A percentile compares a stretch with the other conserved stretches of the same genome.
Evolutionary conservation across 2,888 invertebrate species (phyloP).

Genomic region (Lasioglossum oenotherae): DNA sequence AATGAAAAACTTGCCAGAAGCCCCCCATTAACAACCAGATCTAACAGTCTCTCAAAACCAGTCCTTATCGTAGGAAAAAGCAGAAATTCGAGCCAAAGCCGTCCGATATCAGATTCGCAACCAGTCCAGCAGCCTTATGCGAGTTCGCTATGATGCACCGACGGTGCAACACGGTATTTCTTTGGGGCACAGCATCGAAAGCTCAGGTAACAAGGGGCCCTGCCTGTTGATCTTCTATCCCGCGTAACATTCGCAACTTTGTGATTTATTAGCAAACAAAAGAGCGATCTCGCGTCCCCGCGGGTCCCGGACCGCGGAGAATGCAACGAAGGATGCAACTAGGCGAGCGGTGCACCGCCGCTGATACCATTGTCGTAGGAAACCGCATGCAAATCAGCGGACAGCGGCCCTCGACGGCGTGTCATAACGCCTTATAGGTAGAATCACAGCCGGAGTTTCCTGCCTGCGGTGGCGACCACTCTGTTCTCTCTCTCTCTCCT

Average conservation of each 20-base stretch:
- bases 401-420: slow-evolving; percentile 68
- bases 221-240: neutral
- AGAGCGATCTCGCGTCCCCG: neutral
- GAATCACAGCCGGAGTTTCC: slow-evolving; percentile 69
- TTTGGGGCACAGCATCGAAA: neutral
- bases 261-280: slow-evolving; percentile 51
- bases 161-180: neutral
- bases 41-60: neutral
- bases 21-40: neutral
- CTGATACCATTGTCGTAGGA: slow-evolving; percentile 76
- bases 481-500: slow-evolving; percentile 37
- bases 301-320: slow-evolving; percentile 10
- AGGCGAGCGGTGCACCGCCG: slow-evolving; percentile 51
- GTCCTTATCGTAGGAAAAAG: neutral
- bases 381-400: slow-evolving; percentile 77
- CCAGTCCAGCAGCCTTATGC: neutral
- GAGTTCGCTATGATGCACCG: neutral
- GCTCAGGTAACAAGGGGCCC: neutral
- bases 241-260: slow-evolving; percentile 9
- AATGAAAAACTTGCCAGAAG: neutral
- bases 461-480: slow-evolving; percentile 65
- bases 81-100: neutral
- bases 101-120: slow-evolving; percentile 3
- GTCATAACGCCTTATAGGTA: slow-evolving; percentile 79
- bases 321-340: slow-evolving; percentile 44